These are phyloP conservation scores for Dissostichus mawsoni DNA, from an alignment of 2,113 vertebrate genomes.

Conservation along the genomic window DNA sequence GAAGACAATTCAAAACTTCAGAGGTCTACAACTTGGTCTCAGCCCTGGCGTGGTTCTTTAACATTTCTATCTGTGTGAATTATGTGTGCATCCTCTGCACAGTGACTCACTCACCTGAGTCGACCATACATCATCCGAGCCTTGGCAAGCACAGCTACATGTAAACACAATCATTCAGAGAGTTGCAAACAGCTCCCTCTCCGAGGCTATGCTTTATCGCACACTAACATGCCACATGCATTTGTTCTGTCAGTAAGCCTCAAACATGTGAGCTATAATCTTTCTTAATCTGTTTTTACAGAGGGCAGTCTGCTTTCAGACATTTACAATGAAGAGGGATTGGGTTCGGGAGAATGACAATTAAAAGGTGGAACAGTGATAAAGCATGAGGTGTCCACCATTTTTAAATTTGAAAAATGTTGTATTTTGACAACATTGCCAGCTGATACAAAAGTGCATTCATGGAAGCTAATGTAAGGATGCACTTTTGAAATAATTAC, in stretches of 20 bases:
- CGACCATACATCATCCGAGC: slow-evolving; percentile 37
- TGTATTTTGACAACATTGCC: background rate
- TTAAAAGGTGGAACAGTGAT: slow-evolving; percentile 1
- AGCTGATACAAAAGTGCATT: background rate
- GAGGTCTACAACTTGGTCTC: background rate
- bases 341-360: slow-evolving; percentile 23
- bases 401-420: background rate
- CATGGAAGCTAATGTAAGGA: background rate
- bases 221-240: slow-evolving; percentile 51
- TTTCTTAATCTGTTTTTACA: slow-evolving; percentile 55
- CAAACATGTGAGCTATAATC: slow-evolving; percentile 55
- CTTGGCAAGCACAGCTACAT: slow-evolving; percentile 44
- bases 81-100: slow-evolving; percentile 9
- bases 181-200: slow-evolving; percentile 24
- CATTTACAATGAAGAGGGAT: slow-evolving; percentile 35
- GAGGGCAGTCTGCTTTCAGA: slow-evolving; percentile 20
- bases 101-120: slow-evolving; percentile 41
- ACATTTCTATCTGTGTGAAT: slow-evolving; percentile 17
- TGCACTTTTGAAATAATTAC: background rate
- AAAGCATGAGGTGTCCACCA: background rate
- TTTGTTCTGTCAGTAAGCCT: slow-evolving; percentile 56
- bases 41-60: background rate
- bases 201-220: slow-evolving; percentile 53
- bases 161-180: slow-evolving; percentile 52
- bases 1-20: slow-evolving; percentile 1